phyloP scores from a whole-genome alignment of 2,113 vertebrate genomes.

The Rutilus rutilus region DNA sequence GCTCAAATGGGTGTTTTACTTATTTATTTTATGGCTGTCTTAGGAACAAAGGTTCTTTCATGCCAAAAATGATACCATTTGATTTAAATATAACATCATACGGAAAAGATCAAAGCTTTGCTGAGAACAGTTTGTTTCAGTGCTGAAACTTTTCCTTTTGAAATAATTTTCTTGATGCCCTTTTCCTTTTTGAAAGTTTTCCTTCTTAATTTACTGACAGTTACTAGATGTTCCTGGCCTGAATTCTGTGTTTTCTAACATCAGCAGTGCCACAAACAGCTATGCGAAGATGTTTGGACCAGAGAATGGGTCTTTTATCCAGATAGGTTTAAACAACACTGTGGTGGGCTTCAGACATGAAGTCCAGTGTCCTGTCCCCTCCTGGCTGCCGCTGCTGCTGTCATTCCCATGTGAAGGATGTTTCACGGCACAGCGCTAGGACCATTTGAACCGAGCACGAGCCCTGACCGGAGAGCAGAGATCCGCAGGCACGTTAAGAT shows the following conservation, averaged over 20 bases:
- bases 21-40: conserved; percentile 12
- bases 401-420: conserved; percentile 49
- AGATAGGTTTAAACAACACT: background rate
- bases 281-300: conserved; percentile 9
- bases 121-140: background rate
- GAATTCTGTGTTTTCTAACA: conserved; percentile 1
- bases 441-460: conserved; percentile 27
- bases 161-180: background rate
- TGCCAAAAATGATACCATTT: background rate
- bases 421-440: conserved; percentile 38
- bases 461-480: conserved; percentile 44
- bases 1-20: background rate
- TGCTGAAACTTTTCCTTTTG: conserved; percentile 17
- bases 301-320: background rate
- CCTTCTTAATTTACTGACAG: background rate
- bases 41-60: conserved; percentile 14
- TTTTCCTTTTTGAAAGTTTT: background rate
- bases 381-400: conserved; percentile 14
- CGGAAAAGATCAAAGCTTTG: background rate
- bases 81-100: background rate
- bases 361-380: conserved; percentile 41
- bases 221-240: background rate
- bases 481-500: conserved; percentile 52
- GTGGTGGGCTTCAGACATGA: conserved; percentile 47
- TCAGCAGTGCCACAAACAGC: background rate